phyloP scores from a whole-genome alignment of 37 sponge, comb jelly and placozoan species.

The Spongilla lacustris region DNA sequence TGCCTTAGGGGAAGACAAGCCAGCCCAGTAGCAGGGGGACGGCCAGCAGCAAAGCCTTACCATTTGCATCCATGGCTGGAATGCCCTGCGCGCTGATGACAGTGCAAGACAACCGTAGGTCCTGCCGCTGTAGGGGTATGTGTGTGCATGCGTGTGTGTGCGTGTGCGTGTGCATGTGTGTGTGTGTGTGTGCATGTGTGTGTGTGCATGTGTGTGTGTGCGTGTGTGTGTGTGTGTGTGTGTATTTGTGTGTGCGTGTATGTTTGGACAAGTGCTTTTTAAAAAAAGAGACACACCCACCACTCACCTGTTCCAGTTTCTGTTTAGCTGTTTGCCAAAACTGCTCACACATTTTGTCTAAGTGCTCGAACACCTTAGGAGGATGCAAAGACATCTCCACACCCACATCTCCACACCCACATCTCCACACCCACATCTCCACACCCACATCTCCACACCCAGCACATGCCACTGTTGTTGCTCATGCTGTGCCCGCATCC shows the following conservation, averaged over 20 bases:
- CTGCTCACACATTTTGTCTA: no score
- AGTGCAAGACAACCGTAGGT: not conserved
- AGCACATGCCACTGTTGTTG: no score
- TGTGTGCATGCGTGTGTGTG: not conserved
- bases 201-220: not conserved
- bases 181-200: not conserved
- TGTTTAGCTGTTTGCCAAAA: no score
- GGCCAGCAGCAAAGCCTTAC: not conserved
- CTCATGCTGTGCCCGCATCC: no score
- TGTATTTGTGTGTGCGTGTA: no score
- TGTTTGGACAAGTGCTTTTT: not conserved
- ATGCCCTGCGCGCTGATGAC: conserved; percentile 34
- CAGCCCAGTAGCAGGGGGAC: not conserved
- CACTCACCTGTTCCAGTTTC: no score
- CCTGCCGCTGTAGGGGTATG: not conserved
- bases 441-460: no score
- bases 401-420: no score
- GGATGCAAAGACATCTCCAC: no score
- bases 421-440: no score
- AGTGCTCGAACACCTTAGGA: no score
- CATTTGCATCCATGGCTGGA: conserved; percentile 48
- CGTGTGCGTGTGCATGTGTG: not conserved
- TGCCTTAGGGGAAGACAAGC: conserved; percentile 13
- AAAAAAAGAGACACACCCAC: not conserved
- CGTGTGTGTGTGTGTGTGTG: no score